These are phyloP conservation scores for Fragum whitleyi DNA, from an alignment of 2,888 invertebrate species.

Conservation along the genomic window DNA sequence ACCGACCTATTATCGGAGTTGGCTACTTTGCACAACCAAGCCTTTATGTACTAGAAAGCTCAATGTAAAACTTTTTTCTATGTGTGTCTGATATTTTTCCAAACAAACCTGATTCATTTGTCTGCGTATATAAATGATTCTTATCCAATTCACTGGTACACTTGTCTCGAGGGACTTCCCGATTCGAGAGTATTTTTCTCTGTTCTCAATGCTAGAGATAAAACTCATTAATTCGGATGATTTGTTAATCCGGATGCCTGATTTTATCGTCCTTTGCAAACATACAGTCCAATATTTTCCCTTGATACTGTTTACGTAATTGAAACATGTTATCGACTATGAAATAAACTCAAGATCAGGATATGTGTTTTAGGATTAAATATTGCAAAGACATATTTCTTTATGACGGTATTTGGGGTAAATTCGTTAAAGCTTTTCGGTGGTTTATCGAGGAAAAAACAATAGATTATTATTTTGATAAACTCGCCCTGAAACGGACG, in stretches of 20 bases:
- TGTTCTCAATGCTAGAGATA: slow-evolving; percentile 4
- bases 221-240: slow-evolving; percentile 4
- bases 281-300: neutral
- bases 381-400: too few species aligned
- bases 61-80: neutral
- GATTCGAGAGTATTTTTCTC: neutral
- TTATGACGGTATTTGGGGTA: too few species aligned
- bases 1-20: too few species aligned
- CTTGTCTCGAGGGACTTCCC: neutral
- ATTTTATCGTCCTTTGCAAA: slow-evolving; percentile 2
- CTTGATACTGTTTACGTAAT: neutral
- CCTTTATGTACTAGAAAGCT: neutral
- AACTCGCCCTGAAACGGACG: too few species aligned
- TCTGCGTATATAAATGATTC: slow-evolving; percentile 4
- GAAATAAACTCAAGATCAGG: too few species aligned
- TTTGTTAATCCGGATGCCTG: slow-evolving; percentile 4
- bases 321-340: neutral
- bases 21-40: too few species aligned
- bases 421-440: too few species aligned
- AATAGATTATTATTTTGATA: too few species aligned
- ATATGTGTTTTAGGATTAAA: too few species aligned
- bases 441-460: too few species aligned
- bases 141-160: slow-evolving; percentile 1
- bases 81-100: neutral
- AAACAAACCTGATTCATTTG: slow-evolving; percentile 1